Evolutionary conservation across 1,140 invertebrate species (phyloP).

Genomic region (Apis laboriosa): DNA sequence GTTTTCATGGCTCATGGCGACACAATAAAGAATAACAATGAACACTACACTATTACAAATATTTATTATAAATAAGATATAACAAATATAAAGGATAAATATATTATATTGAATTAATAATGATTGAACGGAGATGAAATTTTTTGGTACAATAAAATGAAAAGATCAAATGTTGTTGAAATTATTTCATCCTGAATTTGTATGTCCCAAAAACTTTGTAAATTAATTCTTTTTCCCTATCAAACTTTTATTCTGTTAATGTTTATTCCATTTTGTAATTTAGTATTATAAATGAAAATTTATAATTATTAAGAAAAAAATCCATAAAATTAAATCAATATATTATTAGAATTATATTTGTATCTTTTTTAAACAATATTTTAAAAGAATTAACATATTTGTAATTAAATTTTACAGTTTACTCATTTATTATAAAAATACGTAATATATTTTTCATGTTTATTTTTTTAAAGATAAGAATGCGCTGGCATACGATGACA

Average conservation of each 20-base stretch:
- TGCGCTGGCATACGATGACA: no score
- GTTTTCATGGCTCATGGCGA: constrained; percentile 65
- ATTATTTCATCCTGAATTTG: constrained; percentile 33
- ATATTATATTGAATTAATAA: constrained; percentile 73
- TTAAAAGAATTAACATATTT: no score
- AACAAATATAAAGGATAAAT: constrained; percentile 70
- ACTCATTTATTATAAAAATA: no score
- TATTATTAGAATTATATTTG: no score
- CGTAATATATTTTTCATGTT: no score
- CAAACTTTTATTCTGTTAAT: not conserved
- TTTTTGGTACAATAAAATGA: constrained; percentile 74
- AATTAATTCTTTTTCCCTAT: not conserved
- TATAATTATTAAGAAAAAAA: no score
- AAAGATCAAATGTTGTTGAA: constrained; percentile 56
- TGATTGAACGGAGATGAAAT: constrained; percentile 71
- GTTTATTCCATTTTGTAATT: not conserved
- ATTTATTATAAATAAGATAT: constrained; percentile 74
- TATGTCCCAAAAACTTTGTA: not conserved
- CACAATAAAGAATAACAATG: constrained; percentile 65
- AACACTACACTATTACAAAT: constrained; percentile 70
- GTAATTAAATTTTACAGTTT: no score
- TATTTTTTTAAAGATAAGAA: no score
- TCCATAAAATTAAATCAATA: no score
- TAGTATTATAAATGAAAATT: not conserved
- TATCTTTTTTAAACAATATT: no score